A percentile compares a stretch with the other conserved stretches of the same genome.
Conservation (phyloP, 2,888 invertebrate genomes). For the Heterodera filipjevi region DNA sequence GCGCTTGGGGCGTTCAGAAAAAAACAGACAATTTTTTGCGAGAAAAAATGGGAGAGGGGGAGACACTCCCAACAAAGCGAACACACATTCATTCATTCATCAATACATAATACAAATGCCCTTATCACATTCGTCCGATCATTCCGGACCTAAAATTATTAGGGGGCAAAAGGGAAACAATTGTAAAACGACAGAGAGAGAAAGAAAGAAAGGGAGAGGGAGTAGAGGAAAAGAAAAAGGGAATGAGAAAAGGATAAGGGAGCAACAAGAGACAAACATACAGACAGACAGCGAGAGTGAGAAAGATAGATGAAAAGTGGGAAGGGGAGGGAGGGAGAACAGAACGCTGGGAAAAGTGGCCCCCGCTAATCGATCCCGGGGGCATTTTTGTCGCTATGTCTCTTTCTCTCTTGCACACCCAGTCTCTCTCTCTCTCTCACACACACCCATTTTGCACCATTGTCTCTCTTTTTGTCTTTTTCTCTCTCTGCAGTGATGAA, state of each 20-base stretch:
- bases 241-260: background rate
- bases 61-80: too few species aligned
- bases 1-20: too few species aligned
- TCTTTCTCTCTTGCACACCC: background rate
- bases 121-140: background rate
- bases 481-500: too few species aligned
- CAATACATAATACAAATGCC: too few species aligned
- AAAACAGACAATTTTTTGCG: too few species aligned
- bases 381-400: background rate
- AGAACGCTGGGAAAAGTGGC: too few species aligned
- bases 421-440: background rate
- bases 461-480: background rate
- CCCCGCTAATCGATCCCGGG: background rate
- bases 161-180: background rate
- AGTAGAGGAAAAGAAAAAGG: background rate
- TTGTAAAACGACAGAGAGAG: background rate
- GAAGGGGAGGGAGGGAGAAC: constrained; percentile 1
- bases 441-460: background rate
- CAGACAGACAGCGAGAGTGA: constrained; percentile 5
- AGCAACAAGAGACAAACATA: background rate
- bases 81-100: too few species aligned
- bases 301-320: background rate
- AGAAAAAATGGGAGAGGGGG: too few species aligned
- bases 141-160: background rate
- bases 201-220: background rate